Evolutionary conservation across 2,797 vertebrate species (phyloP), one percentile per base, ranked within the genome.

Genomic region (Hoplostethus mediterraneus): DNA sequence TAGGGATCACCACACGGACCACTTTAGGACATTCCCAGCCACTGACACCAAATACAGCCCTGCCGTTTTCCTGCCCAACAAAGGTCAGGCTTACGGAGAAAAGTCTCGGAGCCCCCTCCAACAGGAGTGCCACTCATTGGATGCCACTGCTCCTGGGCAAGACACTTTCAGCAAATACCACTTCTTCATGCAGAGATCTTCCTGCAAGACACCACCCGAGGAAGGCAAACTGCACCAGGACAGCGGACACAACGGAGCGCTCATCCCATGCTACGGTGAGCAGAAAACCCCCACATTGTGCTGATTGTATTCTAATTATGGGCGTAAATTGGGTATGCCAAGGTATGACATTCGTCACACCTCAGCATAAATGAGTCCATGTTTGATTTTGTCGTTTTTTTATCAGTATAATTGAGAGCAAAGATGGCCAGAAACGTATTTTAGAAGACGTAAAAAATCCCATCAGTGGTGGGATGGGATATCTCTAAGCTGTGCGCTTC

Each of bases 221-320:
- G 95, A 94, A 92, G 92, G 85, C 91, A 97, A 97, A 87, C 94
- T 96, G 84, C 96, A 94, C 44, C 96, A 95, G 84, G 92, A 95
- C 62, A 90, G 90, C 75, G 95, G 93, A 93, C 96, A 94, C 94
- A 95, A 95, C 95, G 95, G 96, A 90, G 90, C 95, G 85, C 96
- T 96, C 84, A 90, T 96, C 82, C 83, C 96, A 55, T 98, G 96
- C 87, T 99, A 97, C 92, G 96, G 97, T 99, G 94, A 98, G 98
- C 93, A 42, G 40, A 10, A 42, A 42, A 9, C 10, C 2, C 10
- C 2, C 28, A 28, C 40, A 42, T 42, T 10, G 40, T 12, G 55
- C 63, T 25, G 57, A 48, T n/a, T 58, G 38, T 44, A 16, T 38
- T 42, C 16, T 3, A 63, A 21, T 6, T 10, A 10, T 12, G 11